Evolutionary conservation across 2,113 vertebrate genomes (phyloP).

Genomic region (Eudorcas thomsonii): DNA sequence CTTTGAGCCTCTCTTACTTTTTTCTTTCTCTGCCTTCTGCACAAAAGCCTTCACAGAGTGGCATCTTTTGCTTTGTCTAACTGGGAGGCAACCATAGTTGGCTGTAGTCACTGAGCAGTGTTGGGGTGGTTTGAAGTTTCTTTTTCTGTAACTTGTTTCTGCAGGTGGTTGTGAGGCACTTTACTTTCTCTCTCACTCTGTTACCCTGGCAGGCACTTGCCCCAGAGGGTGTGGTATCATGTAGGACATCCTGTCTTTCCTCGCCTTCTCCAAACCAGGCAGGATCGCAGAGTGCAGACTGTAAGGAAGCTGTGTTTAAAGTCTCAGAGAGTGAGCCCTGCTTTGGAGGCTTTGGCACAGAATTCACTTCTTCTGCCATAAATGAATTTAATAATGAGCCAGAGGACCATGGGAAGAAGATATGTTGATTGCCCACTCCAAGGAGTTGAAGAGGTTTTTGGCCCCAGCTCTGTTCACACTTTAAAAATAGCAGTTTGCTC

Average conservation of each 20-base stretch:
- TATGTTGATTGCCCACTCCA: not conserved
- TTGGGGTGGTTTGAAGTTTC: not conserved
- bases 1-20: not conserved
- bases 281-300: not conserved
- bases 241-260: not conserved
- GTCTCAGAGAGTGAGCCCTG: not conserved
- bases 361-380: conserved; percentile 4
- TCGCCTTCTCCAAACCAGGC: not conserved
- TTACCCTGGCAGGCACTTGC: not conserved
- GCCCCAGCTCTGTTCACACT: not conserved
- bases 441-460: not conserved
- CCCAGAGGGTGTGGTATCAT: not conserved
- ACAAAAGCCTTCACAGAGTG: not conserved
- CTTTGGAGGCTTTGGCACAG: conserved; percentile 26
- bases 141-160: conserved; percentile 4
- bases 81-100: not conserved
- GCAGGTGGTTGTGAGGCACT: not conserved
- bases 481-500: not conserved
- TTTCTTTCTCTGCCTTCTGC: not conserved
- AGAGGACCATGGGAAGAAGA: conserved; percentile 3
- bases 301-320: not conserved
- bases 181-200: not conserved
- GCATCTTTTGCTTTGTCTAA: not conserved
- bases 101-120: not conserved
- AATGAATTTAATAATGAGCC: conserved; percentile 44